Percentiles rank a stretch among this genome's conserved stretches.
These are phyloP conservation scores for Gracilinanus agilis DNA, from an alignment of 2,113 vertebrate species.

Conservation along the genomic window DNA sequence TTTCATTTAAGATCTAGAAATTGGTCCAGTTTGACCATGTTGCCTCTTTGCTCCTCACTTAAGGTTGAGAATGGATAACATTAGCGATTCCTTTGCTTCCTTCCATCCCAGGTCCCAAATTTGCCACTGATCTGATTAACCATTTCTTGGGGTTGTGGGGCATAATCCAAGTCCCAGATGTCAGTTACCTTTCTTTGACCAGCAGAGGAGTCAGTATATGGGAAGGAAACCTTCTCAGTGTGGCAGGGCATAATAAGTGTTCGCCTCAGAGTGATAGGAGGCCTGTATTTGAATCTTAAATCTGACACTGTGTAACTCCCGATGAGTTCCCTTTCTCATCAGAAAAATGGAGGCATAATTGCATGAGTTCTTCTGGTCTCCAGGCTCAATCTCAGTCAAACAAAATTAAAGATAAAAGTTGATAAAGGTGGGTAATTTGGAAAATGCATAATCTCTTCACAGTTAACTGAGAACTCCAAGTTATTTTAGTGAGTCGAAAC, in stretches of 20 bases:
- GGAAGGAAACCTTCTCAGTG: not conserved
- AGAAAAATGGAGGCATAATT: not conserved
- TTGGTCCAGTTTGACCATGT: constrained; percentile 5
- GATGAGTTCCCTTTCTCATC: not conserved
- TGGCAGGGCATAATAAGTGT: not conserved
- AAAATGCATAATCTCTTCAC: not conserved
- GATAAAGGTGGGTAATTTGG: not conserved
- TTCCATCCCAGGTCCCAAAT: not conserved
- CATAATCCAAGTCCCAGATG: not conserved
- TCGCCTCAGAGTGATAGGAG: not conserved
- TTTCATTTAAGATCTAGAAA: not conserved
- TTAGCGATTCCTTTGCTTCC: not conserved
- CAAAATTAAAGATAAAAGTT: not conserved
- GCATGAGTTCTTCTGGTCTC: not conserved
- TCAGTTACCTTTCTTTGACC: not conserved
- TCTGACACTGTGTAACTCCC: not conserved
- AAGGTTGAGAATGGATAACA: not conserved
- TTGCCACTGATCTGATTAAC: not conserved
- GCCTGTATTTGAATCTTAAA: not conserved
- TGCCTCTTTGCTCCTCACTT: not conserved
- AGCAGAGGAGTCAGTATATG: not conserved
- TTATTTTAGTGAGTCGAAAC: not conserved
- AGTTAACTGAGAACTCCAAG: not conserved
- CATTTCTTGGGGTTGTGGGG: not conserved
- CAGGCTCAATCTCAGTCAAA: not conserved